Evolutionary conservation across 2,888 invertebrate genomes (phyloP).

Genomic region (Diplolepis rosae): DNA sequence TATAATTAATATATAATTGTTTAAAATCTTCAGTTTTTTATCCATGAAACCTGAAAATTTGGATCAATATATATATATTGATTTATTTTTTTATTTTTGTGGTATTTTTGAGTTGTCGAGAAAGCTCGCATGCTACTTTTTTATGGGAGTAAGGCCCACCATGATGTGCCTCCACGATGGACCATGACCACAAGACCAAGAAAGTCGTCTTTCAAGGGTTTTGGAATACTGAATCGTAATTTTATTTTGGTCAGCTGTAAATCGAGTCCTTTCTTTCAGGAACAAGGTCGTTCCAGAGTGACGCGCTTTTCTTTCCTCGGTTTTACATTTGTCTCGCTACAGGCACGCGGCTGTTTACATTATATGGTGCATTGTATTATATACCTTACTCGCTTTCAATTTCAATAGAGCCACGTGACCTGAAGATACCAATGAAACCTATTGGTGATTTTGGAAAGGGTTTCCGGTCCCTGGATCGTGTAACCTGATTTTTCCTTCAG

Average conservation of each 20-base stretch:
- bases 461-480: conserved; percentile 23
- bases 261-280: conserved; percentile 15
- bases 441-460: conserved; percentile 11
- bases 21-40: no score
- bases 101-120: neutral
- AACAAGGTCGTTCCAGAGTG: conserved; percentile 1
- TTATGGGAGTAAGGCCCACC: conserved; percentile 6
- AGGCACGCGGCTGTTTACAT: conserved; percentile 22
- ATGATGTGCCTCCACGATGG: neutral
- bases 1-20: no score
- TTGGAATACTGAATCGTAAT: conserved; percentile 12
- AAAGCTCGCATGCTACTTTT: neutral
- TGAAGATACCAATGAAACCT: conserved; percentile 7
- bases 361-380: conserved; percentile 8
- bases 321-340: conserved; percentile 25
- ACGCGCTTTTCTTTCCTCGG: conserved; percentile 5
- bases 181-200: conserved; percentile 1
- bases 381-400: neutral
- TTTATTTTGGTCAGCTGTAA: conserved; percentile 23
- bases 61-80: neutral
- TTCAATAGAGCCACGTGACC: conserved; percentile 10
- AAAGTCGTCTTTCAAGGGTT: neutral
- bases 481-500: conserved; percentile 14
- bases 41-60: neutral
- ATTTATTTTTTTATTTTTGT: neutral